Evolutionary conservation across 1,140 invertebrate species (phyloP), one percentile per base, ranked within the genome.

Genomic region (Ostrea edulis): DNA sequence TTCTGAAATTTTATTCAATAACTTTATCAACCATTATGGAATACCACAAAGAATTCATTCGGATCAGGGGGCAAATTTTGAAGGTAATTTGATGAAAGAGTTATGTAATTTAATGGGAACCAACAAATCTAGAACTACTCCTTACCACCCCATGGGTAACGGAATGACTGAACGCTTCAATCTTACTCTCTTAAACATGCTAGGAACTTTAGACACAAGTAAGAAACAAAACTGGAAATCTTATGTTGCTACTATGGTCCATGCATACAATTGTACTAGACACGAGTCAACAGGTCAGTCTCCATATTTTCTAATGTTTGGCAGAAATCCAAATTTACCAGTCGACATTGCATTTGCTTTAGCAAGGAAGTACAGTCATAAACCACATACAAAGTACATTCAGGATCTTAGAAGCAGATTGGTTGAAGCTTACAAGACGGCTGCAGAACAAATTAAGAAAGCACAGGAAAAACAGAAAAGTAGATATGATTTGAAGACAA

Each of bases 21-120:
- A 85, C 22, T 62, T 85, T 20, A 58, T 54, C 22, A 22, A 20
- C 1, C 20, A 85, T 25, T 85, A 85, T 44, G 83, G 83, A 54
- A 25, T 58, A 58, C 83, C 55, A 85, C 20, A n/a, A 25, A 85
- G 54, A 51, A 85, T 85, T n/a, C 81, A 85, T 44, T 54, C 44
- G 4, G 83, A 85, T 22, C 83, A 85, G 52, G 52, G 83, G 35
- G 53, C 52, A 55, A 54, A 85, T n/a, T 85, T 85, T 85, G 83
- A 85, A 22, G 9, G n/a, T 4, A 54, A 85, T 52, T 35, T 82
- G 4, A 82, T 82, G 9, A 82, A 52, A 82, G 81, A 82, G 17
- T 14, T 82, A n/a, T 82, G 81, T 52, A 82, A 52, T 51, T 35
- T 82, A 35, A 35, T n/a, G 12, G 51, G 54, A 55, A 55, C 17